These are phyloP conservation scores for Melospiza georgiana DNA, from an alignment of 2,113 vertebrate species.

Conservation along the genomic window DNA sequence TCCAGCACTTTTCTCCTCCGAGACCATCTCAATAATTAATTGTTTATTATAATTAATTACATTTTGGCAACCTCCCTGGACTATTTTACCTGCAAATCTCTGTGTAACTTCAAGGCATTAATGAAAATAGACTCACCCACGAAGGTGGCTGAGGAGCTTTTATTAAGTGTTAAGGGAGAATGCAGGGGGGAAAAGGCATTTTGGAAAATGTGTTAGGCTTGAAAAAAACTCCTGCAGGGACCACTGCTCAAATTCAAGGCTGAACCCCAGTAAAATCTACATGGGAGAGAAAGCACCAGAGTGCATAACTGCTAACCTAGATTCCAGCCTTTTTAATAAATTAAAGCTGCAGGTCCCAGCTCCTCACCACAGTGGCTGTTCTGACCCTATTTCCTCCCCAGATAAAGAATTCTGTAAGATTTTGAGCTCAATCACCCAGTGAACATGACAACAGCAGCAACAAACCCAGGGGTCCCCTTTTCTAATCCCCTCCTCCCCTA, in stretches of 20 bases:
- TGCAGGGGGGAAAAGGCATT: neutral
- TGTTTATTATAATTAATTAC: neutral
- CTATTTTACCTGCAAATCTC: neutral
- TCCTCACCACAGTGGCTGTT: neutral
- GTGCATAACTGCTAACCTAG: neutral
- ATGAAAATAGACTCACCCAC: neutral
- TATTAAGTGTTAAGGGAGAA: neutral
- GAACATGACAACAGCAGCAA: neutral
- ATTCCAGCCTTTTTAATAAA: neutral
- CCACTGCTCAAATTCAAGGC: neutral
- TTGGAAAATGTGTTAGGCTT: neutral
- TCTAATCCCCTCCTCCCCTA: neutral
- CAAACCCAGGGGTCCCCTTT: neutral
- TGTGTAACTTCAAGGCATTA: neutral
- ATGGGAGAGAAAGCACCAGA: neutral
- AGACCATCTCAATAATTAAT: neutral
- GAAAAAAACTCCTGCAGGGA: neutral
- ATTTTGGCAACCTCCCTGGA: neutral
- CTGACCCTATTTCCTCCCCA: neutral
- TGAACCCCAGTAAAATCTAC: neutral
- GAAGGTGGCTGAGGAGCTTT: neutral
- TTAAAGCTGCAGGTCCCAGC: neutral
- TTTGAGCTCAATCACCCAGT: rapidly evolving
- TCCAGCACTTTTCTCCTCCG: neutral
- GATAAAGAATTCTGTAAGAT: neutral